Percentiles rank a stretch among this genome's conserved stretches.
Conservation (phyloP, 2,797 vertebrate genomes). For the Paedocypris micromegethes region DNA sequence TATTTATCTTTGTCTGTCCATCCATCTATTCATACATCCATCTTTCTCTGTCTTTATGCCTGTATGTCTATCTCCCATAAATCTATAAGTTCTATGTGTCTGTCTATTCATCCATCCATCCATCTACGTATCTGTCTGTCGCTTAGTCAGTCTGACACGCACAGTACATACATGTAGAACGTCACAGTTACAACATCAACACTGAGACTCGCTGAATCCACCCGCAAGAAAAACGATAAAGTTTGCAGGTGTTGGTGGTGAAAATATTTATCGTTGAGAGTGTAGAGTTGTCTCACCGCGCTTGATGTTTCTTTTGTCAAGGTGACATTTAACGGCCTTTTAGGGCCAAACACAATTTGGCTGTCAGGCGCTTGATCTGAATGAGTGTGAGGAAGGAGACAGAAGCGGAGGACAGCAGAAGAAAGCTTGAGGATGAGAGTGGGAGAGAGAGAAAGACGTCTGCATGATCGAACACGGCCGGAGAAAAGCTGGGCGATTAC, state of each 20-base stretch:
- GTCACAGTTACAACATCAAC: no score
- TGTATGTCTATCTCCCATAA: no score
- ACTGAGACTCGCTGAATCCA: no score
- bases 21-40: no score
- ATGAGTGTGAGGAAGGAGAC: constrained; percentile 50
- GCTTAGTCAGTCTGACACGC: no score
- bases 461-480: constrained; percentile 65
- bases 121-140: no score
- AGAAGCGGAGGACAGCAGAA: constrained; percentile 27
- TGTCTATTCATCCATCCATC: no score
- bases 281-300: constrained; percentile 16
- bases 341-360: constrained; percentile 73
- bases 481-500: constrained; percentile 65
- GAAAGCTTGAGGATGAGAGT: constrained; percentile 49
- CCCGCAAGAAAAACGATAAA: constrained; percentile 35
- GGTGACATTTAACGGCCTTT: constrained; percentile 66
- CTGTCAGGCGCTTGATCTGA: constrained; percentile 67
- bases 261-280: constrained; percentile 41
- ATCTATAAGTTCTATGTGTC: no score
- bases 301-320: constrained; percentile 56
- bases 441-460: constrained; percentile 45
- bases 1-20: no score
- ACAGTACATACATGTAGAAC: no score
- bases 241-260: constrained; percentile 51
- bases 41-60: no score